Base-by-base conservation (phyloP, 2,888 invertebrate species). In the Caenorhabditis drosophilae region DNA sequence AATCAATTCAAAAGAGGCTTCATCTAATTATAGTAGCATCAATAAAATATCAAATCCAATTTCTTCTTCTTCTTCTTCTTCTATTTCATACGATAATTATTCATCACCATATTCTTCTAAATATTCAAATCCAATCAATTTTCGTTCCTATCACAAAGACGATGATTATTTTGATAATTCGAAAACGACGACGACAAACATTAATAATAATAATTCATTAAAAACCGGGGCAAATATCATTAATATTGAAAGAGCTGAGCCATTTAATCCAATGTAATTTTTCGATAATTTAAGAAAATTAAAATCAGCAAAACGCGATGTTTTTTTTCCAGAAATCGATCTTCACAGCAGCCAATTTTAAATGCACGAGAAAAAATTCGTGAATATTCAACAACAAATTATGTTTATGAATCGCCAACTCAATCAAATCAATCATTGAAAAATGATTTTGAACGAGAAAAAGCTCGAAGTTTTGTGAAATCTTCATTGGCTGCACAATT, bases 361-460 rank as follows among this genome's bases (percentile, higher is more conserved):
- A 67, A 73, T 25, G 62, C 73, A 26, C 67, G 73, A n/a, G 63
- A 64, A 34, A 41, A 57, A 53, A 74, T 74, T 40, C 70, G 66
- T 35, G 69, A 74, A 20, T 74, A 56, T 36, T 69, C 71, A 1
- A 71, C 67, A 4, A 69, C 64, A 35, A 71, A 62, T 45, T 71
- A 56, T 35, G 67, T 71, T 38, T 41, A 50, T 18, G 59, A 50
- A 25, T 4, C 46, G n/a, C 20, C 52, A 23, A 55, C 35, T 16
- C 50, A 25, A 38, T 42, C 11, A 35, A 36, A 9, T 11, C 40
- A 9, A 56, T 31, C 31, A 31, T 9, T 46, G 20, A 53, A 63
- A 16, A 22, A 50, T 4, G 23, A 11, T 9, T 38, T 50, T 25
- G 48, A 59, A 16, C 54, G 52, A 36, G 34, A 26, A 2, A 53